Evolutionary conservation across 2,113 vertebrate genomes (phyloP), one percentile per base, ranked within the genome.

Genomic region (Urocitellus parryii): DNA sequence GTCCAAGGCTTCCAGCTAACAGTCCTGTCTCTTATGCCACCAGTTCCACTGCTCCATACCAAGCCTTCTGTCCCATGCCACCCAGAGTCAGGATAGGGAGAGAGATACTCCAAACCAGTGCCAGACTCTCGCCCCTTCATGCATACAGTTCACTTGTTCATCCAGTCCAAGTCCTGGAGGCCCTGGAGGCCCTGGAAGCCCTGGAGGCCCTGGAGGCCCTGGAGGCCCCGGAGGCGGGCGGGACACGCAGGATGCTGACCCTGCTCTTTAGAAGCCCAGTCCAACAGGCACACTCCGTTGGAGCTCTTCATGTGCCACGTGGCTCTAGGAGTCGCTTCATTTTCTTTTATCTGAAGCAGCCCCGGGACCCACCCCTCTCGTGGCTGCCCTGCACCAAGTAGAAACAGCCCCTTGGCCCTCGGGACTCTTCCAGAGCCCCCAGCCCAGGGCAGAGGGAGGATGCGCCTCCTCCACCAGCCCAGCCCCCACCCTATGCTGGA

Each of bases 241-340:
- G 22, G 61, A 24, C 37, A 12, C 0, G 4, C 25, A 6, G 14
- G 11, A 9, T 1, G 1, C 6, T 3, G 12, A 42, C 63, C 16
- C 18, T 22, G 20, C 81, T 37, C 53, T 13, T 20, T 58, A 24
- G 77, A 78, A 88, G 13, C 63, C 3, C 18, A 0, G 6, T 45
- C 72, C 24, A 24, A n/a, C 20, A 17, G 29, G 25, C 8, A 11
- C 29, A 48, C 37, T 61, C 73, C 0, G 24, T 6, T 24, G n/a
- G 48, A n/a, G 81, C 74, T 22, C 74, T 37, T 2, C 9, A 0
- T 61, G 0, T 16, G 34, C 7, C 3, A 1, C 14, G 0, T 1
- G 45, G 48, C 48, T 74, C 56, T n/a, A 27, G 6, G 27, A 42
- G 7, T 13, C 4, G 7, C 20, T 45, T 8, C 12, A 5, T 58